phyloP scores from a whole-genome alignment of 2,113 vertebrate genomes.

The Panthera tigris region DNA sequence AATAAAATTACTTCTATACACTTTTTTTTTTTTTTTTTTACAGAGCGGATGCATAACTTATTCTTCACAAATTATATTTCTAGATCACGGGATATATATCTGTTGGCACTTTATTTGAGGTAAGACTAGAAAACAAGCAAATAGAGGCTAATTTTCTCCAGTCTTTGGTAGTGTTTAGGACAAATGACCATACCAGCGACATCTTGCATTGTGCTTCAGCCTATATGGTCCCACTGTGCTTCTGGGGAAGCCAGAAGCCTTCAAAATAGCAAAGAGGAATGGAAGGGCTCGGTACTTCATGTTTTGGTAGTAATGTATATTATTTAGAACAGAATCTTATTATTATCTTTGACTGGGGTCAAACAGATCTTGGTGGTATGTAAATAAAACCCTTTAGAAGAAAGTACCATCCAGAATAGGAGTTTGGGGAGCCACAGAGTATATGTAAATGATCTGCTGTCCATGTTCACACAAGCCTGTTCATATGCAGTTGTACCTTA shows the following conservation, averaged over 20 bases:
- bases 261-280: neutral
- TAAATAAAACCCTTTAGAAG: neutral
- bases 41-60: neutral
- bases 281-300: neutral
- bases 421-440: neutral
- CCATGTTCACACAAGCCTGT: neutral
- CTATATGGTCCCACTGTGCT: neutral
- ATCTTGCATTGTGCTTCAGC: neutral
- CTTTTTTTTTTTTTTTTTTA: neutral
- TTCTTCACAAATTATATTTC: neutral
- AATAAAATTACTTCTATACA: neutral
- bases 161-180: neutral
- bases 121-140: neutral
- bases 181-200: neutral
- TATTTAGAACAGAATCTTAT: neutral
- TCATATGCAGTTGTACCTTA: neutral
- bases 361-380: neutral
- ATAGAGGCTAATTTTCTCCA: neutral
- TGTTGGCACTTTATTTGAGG: neutral
- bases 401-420: neutral
- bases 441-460: neutral
- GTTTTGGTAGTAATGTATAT: neutral
- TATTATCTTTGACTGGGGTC: neutral
- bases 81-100: neutral
- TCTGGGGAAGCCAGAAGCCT: neutral